These are phyloP conservation scores for Cistogaster globosa DNA, from an alignment of 2,888 invertebrate genomes.

Conservation along the genomic window DNA sequence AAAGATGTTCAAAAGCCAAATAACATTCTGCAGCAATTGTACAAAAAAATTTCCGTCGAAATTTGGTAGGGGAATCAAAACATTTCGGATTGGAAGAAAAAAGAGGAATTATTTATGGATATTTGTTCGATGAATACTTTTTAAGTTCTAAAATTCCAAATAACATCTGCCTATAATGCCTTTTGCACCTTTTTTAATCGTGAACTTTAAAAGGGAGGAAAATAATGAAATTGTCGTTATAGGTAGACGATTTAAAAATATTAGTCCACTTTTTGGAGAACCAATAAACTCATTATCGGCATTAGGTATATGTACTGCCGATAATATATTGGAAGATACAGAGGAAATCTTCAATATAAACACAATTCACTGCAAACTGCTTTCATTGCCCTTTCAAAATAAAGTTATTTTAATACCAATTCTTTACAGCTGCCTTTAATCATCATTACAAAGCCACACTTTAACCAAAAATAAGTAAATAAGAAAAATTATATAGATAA, in stretches of 20 bases:
- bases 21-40: constrained; percentile 34
- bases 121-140: constrained; percentile 29
- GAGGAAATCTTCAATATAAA: constrained; percentile 25
- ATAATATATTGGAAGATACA: constrained; percentile 32
- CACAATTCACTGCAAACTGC: constrained; percentile 35
- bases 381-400: constrained; percentile 50
- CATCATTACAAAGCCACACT: not conserved
- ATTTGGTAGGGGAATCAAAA: constrained; percentile 20
- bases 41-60: constrained; percentile 20
- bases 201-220: constrained; percentile 33
- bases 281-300: constrained; percentile 29
- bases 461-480: too few relatives aligned
- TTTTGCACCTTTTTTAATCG: constrained; percentile 28
- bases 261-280: constrained; percentile 32
- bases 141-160: constrained; percentile 46
- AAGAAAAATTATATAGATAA: constrained; percentile 6
- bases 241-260: constrained; percentile 40
- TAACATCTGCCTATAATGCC: constrained; percentile 44
- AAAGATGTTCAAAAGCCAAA: constrained; percentile 58
- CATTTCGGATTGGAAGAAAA: constrained; percentile 37
- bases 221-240: constrained; percentile 41
- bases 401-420: constrained; percentile 49
- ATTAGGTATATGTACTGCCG: constrained; percentile 49
- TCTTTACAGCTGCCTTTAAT: constrained; percentile 43
- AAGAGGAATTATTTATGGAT: constrained; percentile 33